phyloP scores from a whole-genome alignment of 2,888 invertebrate genomes.

The Atethmia centrago region DNA sequence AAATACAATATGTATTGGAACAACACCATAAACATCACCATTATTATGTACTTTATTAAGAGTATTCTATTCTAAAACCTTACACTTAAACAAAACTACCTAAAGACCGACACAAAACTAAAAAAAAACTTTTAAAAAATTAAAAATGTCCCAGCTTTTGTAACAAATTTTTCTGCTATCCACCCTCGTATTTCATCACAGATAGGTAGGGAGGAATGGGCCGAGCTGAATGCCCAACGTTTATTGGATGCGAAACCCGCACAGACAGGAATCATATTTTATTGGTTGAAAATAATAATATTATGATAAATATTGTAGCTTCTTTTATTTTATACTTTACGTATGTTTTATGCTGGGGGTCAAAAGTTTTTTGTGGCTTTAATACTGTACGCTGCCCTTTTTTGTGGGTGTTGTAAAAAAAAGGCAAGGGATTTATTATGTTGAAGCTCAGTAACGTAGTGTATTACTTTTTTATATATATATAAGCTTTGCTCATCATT shows the following conservation, averaged over 20 bases:
- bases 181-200: slow-evolving; percentile 64
- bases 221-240: slow-evolving; percentile 65
- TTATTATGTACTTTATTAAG: no score
- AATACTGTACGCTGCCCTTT: slow-evolving; percentile 7
- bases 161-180: slow-evolving; percentile 61
- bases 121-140: background rate
- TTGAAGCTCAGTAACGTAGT: background rate
- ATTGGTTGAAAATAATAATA: slow-evolving; percentile 73
- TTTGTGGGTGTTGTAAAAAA: slow-evolving; percentile 5
- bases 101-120: no score
- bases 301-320: slow-evolving; percentile 59
- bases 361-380: slow-evolving; percentile 5
- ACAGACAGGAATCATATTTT: slow-evolving; percentile 68
- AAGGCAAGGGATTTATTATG: background rate
- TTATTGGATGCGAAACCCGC: slow-evolving; percentile 70
- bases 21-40: no score
- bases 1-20: no score
- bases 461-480: background rate
- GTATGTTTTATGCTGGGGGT: slow-evolving; percentile 3
- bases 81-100: no score
- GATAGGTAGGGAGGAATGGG: slow-evolving; percentile 61
- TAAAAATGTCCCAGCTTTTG: background rate
- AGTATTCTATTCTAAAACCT: no score
- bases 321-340: slow-evolving; percentile 46
- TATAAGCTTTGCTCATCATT: background rate